Evolutionary conservation across 2,113 vertebrate species (phyloP).

Genomic region (Corythoichthys intestinalis): DNA sequence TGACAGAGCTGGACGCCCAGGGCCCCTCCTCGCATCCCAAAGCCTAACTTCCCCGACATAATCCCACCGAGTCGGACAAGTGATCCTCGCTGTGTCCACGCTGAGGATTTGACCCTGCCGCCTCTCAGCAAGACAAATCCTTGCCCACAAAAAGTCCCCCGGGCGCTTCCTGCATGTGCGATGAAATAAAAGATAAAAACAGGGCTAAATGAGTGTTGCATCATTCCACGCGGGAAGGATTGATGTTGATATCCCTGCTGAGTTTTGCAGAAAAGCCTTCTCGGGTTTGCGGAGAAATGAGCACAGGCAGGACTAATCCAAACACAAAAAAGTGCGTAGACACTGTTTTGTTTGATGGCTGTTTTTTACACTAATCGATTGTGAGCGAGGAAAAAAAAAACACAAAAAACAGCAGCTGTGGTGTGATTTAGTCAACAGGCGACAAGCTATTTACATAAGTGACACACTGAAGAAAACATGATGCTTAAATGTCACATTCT

Average conservation of each 20-base stretch:
- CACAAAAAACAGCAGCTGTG: slow-evolving; percentile 9
- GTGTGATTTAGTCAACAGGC: slow-evolving; percentile 25
- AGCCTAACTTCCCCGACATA: slow-evolving; percentile 29
- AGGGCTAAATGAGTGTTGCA: slow-evolving; percentile 33
- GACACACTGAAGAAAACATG: slow-evolving; percentile 21
- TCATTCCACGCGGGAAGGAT: slow-evolving; percentile 16
- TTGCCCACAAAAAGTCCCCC: slow-evolving; percentile 12
- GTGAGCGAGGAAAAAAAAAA: slow-evolving; percentile 3
- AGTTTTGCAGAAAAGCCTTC: slow-evolving; percentile 46
- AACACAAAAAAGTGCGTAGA: slow-evolving; percentile 8
- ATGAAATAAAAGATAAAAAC: slow-evolving; percentile 39
- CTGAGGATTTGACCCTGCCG: slow-evolving; percentile 25
- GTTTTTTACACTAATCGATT: slow-evolving; percentile 20
- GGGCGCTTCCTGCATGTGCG: slow-evolving; percentile 23
- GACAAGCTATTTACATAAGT: slow-evolving; percentile 21
- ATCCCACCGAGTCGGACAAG: slow-evolving; percentile 19
- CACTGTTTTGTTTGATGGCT: background rate
- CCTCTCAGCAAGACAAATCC: slow-evolving; percentile 34
- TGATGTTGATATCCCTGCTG: slow-evolving; percentile 51
- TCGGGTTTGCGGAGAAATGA: slow-evolving; percentile 34
- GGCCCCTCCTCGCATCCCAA: slow-evolving; percentile 2
- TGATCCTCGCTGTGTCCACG: slow-evolving; percentile 29
- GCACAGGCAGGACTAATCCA: slow-evolving; percentile 19
- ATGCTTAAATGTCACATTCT: background rate
- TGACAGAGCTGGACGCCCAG: slow-evolving; percentile 21